Evolutionary conservation across 2,888 invertebrate species (phyloP), one percentile per base, ranked within the genome.

Genomic region (Pardosa pseudoannulata): DNA sequence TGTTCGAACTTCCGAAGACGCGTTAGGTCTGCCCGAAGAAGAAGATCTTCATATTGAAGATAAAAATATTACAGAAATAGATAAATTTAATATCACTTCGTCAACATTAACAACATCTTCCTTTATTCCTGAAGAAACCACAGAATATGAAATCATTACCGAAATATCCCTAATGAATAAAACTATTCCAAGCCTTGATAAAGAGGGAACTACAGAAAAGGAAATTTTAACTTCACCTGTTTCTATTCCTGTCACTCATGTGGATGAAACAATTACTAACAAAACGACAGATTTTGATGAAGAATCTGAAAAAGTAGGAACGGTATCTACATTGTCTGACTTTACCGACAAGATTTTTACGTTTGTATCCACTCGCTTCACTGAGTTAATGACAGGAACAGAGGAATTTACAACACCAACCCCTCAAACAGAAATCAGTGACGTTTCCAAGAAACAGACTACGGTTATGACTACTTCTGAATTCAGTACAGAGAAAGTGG

Each of bases 291-390:
- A 67, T 5, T 56, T 23, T 16, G 16, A 23, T 23, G 23, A 56
- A 6, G 11, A 56, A 56, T 6, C 0, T 23, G 3, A 0, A n/a
- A 19, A n/a, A 27, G 28, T 16, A 11, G 28, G 27, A 32, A 23
- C 50, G 11, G 29, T 39, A 32, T 3, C 27, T 70, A 2, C 41
- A 23, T 19, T 39, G 9, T 23, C 32, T 13, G 39, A 31, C 23
- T 0, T 41, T n/a, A 85, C 85, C 6, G 85, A 86, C 64, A 62
- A 70, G 62, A 28, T 86, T 32, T 86, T 86, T n/a, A 79, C 56
- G 3, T 86, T 86, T 39, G 85, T 86, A n/a, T 70, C 85, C 3
- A 70, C 85, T 27, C 67, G 85, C n/a, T 79, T 86, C 31, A 70
- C 85, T 7, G 83, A 85, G 31, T n/a, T 56, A 56, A 39, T 23